Base-by-base conservation (phyloP, 2,797 vertebrate genomes). In the Todus mexicanus region DNA sequence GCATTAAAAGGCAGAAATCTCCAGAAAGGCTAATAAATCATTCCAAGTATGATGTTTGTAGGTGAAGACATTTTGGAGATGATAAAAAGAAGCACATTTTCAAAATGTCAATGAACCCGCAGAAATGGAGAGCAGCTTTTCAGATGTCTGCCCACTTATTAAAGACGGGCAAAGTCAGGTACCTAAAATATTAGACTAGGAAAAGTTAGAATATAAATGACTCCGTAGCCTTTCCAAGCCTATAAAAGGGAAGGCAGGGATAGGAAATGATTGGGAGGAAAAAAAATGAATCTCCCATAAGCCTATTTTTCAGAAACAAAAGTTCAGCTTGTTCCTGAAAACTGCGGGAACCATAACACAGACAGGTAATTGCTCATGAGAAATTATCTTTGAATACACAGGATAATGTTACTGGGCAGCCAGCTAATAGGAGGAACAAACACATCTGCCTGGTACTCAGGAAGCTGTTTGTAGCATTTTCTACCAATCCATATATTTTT, bases 101-200 rank as follows among this genome's bases (percentile, higher is more conserved):
- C 90, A 90, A 96, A 96, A 96, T 93, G 94, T 94, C 93, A 96
- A 92, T 95, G 96, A 93, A 96, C 87, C 94, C 72, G 57, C 79
- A 77, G 91, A 90, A 75, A 93, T 22, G 57, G 89, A 59, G 96
- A 92, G 91, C 2, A 33, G 81, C 75, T 84, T 86, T 87, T 92
- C 84, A 47, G 77, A 69, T 85, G 57, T 61, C 93, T 96, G 84
- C 77, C 65, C 81, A 63, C 69, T 93, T 92, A 92, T 54, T 92
- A 87, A 88, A 80, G 72, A 87, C 40, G 65, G 81, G 75, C 80
- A 74, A 89, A 95, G 83, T n/a, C 89, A 91, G 91, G 73, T 48
- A 59, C 51, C 66, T 43, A 18, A 88, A 82, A 78, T 33, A 87
- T 72, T 59, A 1, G 0, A 47, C 53, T 10, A 45, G 69, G 72